Evolutionary conservation across 2,113 vertebrate species (phyloP), one percentile per base, ranked within the genome.

Genomic region (Hydropotes inermis): DNA sequence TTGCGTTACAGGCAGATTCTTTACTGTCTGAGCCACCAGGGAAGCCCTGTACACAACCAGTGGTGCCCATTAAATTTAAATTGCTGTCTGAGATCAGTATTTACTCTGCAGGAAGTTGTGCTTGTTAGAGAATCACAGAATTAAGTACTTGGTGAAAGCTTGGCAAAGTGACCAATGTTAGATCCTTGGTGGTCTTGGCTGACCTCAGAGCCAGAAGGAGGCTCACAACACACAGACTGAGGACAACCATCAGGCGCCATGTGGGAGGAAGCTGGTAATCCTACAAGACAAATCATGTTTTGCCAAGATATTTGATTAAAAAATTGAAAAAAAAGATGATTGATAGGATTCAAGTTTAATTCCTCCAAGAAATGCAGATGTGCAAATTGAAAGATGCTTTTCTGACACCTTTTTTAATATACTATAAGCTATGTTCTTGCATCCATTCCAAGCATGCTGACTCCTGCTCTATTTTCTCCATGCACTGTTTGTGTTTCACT

Each of bases 311-410:
- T 98, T 98, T 98, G 96, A 97, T 89, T 98, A 79, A 93, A 98
- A 98, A 97, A 96, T 96, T 96, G 96, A 95, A 96, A 98, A 97
- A 97, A 98, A 93, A 97, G 95, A 54, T 97, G 97, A 95, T 96
- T 97, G 97, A 97, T 97, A 95, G 79, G 55, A 54, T 97, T 97
- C 96, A 95, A 82, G 95, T 97, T 98, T 96, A 97, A 95, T 92
- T 98, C 97, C 97, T 97, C 93, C 64, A 95, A 98, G 87, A 97
- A 96, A 97, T 97, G 87, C 85, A 97, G 89, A 96, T 96, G 83
- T 95, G 45, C 85, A 91, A 89, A 81, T 91, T 97, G 92, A 95
- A 76, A 96, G 86, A 93, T 98, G 95, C 91, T 98, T 98, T 98
- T 50, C 57, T 91, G 82, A 88, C 95, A 55, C 82, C 97, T 89